A percentile compares a stretch with the other conserved stretches of the same genome.
Conservation (phyloP, 2,113 vertebrate genomes). For the Ameiurus melas region DNA sequence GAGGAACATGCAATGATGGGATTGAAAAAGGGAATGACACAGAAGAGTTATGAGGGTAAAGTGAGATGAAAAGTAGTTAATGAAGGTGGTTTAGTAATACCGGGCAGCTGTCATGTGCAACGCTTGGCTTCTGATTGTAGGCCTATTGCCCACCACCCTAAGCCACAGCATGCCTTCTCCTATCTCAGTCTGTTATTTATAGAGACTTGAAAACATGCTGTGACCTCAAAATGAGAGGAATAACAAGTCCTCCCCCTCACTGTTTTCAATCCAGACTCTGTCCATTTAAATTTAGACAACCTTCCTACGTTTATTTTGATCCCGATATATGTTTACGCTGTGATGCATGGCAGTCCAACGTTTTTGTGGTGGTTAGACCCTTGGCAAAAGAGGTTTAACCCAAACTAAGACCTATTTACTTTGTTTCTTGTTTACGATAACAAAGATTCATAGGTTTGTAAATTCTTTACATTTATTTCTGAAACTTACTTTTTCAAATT, state of each 20-base stretch:
- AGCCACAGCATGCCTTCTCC: slow-evolving; percentile 56
- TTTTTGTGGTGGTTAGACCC: neutral
- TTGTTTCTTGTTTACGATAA: neutral
- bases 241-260: neutral
- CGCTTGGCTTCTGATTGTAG: neutral
- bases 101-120: slow-evolving; percentile 43
- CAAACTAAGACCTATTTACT: neutral
- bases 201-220: slow-evolving; percentile 54
- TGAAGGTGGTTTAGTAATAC: slow-evolving; percentile 8
- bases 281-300: slow-evolving; percentile 35
- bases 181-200: slow-evolving; percentile 66
- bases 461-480: neutral
- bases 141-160: slow-evolving; percentile 2
- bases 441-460: neutral
- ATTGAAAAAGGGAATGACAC: slow-evolving; percentile 6
- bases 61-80: slow-evolving; percentile 21
- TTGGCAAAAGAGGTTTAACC: neutral
- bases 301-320: slow-evolving; percentile 33
- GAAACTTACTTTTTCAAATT: neutral
- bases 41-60: slow-evolving; percentile 8
- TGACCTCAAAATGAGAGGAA: neutral
- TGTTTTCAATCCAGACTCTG: neutral
- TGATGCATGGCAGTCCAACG: neutral
- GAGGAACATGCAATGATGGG: slow-evolving; percentile 9
- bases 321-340: slow-evolving; percentile 23